Conservation (phyloP, 2,888 invertebrate species). For the Strigamia transsilvanica region DNA sequence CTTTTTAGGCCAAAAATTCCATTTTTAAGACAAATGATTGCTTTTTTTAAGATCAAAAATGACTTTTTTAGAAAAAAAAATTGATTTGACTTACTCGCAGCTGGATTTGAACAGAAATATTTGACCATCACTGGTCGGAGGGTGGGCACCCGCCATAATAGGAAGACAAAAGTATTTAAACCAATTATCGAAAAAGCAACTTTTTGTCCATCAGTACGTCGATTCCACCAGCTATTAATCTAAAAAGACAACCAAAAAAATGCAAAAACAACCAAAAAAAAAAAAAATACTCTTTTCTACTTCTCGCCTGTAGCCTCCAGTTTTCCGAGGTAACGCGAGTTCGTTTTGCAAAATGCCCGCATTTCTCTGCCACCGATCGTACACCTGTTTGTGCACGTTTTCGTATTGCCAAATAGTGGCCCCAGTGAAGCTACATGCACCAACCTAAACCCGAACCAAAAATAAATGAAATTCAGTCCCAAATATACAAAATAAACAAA, state of each 20-base stretch:
- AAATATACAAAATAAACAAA: not conserved
- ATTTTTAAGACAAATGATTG: no score
- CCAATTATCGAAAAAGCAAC: constrained; percentile 82
- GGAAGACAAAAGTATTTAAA: constrained; percentile 80
- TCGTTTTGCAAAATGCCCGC: constrained; percentile 51
- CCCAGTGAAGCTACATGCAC: constrained; percentile 74
- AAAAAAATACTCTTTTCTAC: constrained; percentile 7
- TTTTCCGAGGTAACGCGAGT: constrained; percentile 59
- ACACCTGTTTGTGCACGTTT: constrained; percentile 64
- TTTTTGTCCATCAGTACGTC: constrained; percentile 76
- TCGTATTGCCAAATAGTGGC: constrained; percentile 92
- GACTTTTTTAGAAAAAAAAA: no score
- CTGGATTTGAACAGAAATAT: constrained; percentile 86
- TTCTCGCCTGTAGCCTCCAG: constrained; percentile 58
- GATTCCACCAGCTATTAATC: constrained; percentile 75
- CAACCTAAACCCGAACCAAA: constrained; percentile 68
- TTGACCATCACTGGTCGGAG: constrained; percentile 78
- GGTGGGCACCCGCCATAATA: constrained; percentile 80
- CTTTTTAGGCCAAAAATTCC: constrained; percentile 44
- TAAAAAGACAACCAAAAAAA: constrained; percentile 56
- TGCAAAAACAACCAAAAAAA: not conserved
- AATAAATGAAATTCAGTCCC: constrained; percentile 53
- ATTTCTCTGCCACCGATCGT: constrained; percentile 16
- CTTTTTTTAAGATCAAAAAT: no score
- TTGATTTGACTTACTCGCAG: constrained; percentile 69